Evolutionary conservation across 2,888 invertebrate species (phyloP), one percentile per base, ranked within the genome.

Genomic region (Danaus chrysippus): DNA sequence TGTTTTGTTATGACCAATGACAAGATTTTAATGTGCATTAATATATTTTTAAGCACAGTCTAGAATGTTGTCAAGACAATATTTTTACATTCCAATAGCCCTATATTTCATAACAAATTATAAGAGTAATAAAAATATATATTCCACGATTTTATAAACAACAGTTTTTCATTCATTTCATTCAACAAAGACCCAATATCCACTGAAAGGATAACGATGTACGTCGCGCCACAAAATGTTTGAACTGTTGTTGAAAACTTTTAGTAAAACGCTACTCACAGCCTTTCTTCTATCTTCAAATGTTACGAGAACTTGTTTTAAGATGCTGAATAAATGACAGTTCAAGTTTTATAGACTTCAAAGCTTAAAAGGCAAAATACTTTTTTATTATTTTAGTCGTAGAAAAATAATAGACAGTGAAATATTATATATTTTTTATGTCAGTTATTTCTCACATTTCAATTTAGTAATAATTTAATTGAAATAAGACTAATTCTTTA

Each of bases 181-280:
- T 34, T 34, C 23, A 72, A 74, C 76, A 77, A 75, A 77, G 61
- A 69, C 68, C 68, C 69, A 64, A 75, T 74, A 64, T 68, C 65
- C 75, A 69, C 73, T 87, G 84, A 89, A 86, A 88, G 87, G 82
- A 76, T 82, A 87, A 82, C 82, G 82, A 68, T 88, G 87, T 88
- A 84, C 79, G 83, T 84, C 81, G 78, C 77, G 73, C 88, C 87
- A 75, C 86, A 87, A 77, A 83, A 82, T 89, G 88, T 90, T 90
- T 90, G 89, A 85, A 86, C 84, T 82, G 85, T 83, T 84, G 87
- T 88, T 88, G 83, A 90, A 85, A 88, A 90, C 86, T 89, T 90
- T 90, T 82, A 88, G 85, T 79, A 75, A 76, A 77, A 76, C 81
- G 80, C 82, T 80, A 82, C 77, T 76, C 61, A 74, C 79, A 79